A percentile compares a stretch with the other conserved stretches of the same genome.
phyloP scores from a whole-genome alignment of 2,113 vertebrate species.

The Alexandromys fortis region DNA sequence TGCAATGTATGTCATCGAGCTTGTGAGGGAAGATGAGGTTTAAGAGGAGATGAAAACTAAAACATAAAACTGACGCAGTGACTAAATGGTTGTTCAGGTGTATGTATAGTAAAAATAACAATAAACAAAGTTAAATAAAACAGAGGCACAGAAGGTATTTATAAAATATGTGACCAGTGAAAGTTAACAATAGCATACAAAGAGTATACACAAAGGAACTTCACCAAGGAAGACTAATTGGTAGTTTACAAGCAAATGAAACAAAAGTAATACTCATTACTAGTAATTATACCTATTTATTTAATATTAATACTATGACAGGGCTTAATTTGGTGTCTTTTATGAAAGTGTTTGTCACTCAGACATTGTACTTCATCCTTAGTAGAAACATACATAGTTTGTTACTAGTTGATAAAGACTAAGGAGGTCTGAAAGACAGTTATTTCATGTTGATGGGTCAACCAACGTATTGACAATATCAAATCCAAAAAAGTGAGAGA shows the following conservation, averaged over 20 bases:
- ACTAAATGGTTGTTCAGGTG: slow-evolving; percentile 14
- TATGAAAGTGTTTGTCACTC: background rate
- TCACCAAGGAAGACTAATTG: background rate
- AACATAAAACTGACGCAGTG: background rate
- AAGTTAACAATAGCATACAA: background rate
- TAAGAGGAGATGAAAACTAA: background rate
- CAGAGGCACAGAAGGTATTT: background rate
- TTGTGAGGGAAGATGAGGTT: background rate
- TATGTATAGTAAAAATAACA: background rate
- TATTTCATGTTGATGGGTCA: background rate
- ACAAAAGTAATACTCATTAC: background rate
- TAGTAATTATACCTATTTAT: background rate
- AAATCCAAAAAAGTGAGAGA: background rate
- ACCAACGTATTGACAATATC: no score
- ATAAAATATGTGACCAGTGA: background rate
- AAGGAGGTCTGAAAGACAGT: background rate
- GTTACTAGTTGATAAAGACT: background rate
- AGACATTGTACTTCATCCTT: background rate
- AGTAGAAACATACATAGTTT: background rate
- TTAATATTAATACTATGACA: background rate
- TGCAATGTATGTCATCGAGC: background rate
- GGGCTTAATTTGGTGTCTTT: slow-evolving; percentile 31
- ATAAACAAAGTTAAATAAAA: background rate
- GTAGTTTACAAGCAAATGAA: background rate
- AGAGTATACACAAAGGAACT: background rate